Evolutionary conservation across 2,113 vertebrate genomes (phyloP).

Genomic region (Chrysochloris asiatica): DNA sequence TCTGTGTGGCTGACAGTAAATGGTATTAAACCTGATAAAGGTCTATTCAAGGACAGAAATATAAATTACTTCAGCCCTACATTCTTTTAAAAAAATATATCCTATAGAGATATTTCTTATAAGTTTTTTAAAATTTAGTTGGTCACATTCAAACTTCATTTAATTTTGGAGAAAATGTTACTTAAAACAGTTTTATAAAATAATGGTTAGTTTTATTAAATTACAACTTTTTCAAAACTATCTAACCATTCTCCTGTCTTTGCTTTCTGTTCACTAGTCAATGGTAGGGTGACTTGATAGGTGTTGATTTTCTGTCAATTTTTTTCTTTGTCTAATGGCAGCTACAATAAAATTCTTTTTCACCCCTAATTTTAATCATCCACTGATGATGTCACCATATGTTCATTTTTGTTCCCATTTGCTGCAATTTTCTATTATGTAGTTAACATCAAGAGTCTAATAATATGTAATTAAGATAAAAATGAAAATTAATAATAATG

Average conservation of each 20-base stretch:
- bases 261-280: background rate
- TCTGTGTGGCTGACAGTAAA: background rate
- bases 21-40: constrained; percentile 18
- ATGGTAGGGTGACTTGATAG: background rate
- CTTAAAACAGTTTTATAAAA: background rate
- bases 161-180: background rate
- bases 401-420: background rate
- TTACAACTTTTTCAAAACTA: background rate
- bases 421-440: background rate
- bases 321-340: background rate
- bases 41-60: constrained; percentile 31
- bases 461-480: background rate
- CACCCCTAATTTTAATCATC: background rate
- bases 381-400: background rate
- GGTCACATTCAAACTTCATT: background rate
- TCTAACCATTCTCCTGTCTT: background rate
- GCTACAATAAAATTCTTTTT: background rate
- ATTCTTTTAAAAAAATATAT: constrained; percentile 16
- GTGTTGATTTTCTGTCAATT: no score
- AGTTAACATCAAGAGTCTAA: background rate
- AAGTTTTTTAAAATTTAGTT: background rate
- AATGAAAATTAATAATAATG: background rate
- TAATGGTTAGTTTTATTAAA: background rate
- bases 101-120: background rate
- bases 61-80: background rate